Base-by-base conservation (phyloP, 1,140 invertebrate species). In the Vanessa atalanta region DNA sequence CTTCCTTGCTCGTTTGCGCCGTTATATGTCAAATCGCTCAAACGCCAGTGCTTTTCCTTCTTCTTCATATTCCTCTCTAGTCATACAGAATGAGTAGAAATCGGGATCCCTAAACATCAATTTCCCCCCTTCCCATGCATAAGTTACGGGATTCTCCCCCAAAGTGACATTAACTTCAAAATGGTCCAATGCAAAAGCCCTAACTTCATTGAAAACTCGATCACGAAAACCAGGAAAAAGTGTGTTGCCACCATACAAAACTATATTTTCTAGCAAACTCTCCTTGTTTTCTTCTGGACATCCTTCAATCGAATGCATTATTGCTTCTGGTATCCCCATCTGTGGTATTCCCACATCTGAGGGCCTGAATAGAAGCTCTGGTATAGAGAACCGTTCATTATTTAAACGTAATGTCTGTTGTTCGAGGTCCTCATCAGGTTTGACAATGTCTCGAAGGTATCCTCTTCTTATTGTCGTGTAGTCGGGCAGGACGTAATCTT, bases 401-500 rank as follows among this genome's bases (percentile, higher is more conserved):
- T 97, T 98, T 81, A 99, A 93, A 50, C 97, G 90, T 43, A 99
- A 94, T 63, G 96, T 95, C 94, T 99, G 97, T 77, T 96, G 95
- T 82, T 96, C 95, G 50, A 95, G 93, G 12, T 95, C 93, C 60
- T 95, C 95, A 20, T 93, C 92, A 2, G 93, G 90, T 79, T 82
- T 84, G 2, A 90, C 83, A 51, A 95, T 91, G 66, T 94, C 93
- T 71, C 94, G 92, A 1, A 98, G 91, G 89, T 96, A 98, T 12
- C 98, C 98, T 77, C 98, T 92, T 81, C 96, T 95, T 6, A 98
- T 94, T 1, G 96, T 96, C 0, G 97, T 98, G 83, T 98, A 99
- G 93, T 99, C 99, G 1, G 99, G 99, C 66, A 99, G 92, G 0
- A 99, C 96, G 92, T 99, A 99, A 84, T 99, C 98, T 73, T 96